Base-by-base conservation (phyloP, 2,113 vertebrate genomes). In the Carassius gibelio region DNA sequence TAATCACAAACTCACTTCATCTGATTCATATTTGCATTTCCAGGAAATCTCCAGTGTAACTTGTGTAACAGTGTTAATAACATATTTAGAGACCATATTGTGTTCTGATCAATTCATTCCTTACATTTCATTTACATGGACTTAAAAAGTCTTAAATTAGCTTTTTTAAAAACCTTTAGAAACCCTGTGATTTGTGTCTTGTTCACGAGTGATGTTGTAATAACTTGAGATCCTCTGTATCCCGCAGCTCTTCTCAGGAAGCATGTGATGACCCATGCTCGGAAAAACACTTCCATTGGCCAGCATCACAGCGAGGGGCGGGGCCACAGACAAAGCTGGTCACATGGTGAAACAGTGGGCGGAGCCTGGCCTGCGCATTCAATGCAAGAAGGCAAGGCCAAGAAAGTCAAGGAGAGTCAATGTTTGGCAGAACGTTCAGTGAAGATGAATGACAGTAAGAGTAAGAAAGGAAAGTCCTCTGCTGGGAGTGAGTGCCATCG, bases 201-300 rank as follows among this genome's bases (percentile, higher is more conserved):
- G 15, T 38, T 69, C 17, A 21, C 4, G 15, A 19, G 17, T 38
- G 17, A 36, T 38, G 15, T 36, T 3, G 19, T 11, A 21, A 38
- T 68, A 17, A 68, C 14, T 3, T 36, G 14, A 68, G 26, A 68
- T 36, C 7, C 1, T 61, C 85, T 89, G 8, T 52, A 6, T 75
- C 62, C 77, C 87, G 13, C 68, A 95, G 94, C 91, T 91, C 78
- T 87, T 26, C 86, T 76, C 85, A 80, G 92, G 88, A 94, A 95
- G 92, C 92, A 95, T 95, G 95, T 95, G 91, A 95, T 95, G 95
- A 94, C 93, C 93, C 94, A 94, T 86, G 91, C 93, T 72, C 91
- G 89, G 92, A 91, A 93, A 88, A 93, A 93, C 82, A 88, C 86
- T 93, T 94, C 91, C 88, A 90, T 89, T 84, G 85, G 89, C 91